Percentiles rank a stretch among this genome's conserved stretches.
phyloP scores from a whole-genome alignment of 2,888 invertebrate genomes.

The Stenichneumon culpator region DNA sequence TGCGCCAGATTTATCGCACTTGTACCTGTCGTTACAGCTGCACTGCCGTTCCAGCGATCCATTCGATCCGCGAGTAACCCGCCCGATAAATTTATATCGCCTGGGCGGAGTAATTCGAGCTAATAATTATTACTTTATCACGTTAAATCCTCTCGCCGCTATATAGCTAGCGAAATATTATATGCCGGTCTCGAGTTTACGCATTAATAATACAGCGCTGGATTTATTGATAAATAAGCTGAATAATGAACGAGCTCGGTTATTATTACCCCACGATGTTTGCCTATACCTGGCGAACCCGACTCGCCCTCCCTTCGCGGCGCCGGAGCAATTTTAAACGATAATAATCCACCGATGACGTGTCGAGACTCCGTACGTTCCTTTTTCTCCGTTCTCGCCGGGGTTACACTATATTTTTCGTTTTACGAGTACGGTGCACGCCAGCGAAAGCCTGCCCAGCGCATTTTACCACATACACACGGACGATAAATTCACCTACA shows the following conservation, averaged over 20 bases:
- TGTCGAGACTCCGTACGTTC: constrained; percentile 54
- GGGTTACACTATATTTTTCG: constrained; percentile 48
- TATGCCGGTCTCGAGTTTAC: neutral
- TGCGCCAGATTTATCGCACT: neutral
- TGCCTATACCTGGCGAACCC: neutral
- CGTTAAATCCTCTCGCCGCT: neutral
- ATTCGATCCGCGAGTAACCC: neutral
- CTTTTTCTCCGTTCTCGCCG: constrained; percentile 47
- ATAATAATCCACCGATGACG: constrained; percentile 63
- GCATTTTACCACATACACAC: constrained; percentile 41
- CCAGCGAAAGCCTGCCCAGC: constrained; percentile 45
- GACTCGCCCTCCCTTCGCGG: neutral
- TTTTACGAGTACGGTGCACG: constrained; percentile 57
- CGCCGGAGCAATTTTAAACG: constrained; percentile 54
- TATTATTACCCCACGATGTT: neutral
- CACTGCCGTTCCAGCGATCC: neutral
- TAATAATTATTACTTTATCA: constrained; percentile 23
- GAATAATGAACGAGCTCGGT: constrained; percentile 32
- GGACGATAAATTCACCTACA: constrained; percentile 47
- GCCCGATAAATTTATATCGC: neutral
- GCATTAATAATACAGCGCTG: constrained; percentile 32
- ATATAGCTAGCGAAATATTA: neutral
- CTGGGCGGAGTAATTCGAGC: neutral
- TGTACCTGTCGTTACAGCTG: neutral
- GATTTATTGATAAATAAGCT: constrained; percentile 52